Evolutionary conservation across 2,888 invertebrate genomes (phyloP).

Genomic region (Drosophila tripunctata): DNA sequence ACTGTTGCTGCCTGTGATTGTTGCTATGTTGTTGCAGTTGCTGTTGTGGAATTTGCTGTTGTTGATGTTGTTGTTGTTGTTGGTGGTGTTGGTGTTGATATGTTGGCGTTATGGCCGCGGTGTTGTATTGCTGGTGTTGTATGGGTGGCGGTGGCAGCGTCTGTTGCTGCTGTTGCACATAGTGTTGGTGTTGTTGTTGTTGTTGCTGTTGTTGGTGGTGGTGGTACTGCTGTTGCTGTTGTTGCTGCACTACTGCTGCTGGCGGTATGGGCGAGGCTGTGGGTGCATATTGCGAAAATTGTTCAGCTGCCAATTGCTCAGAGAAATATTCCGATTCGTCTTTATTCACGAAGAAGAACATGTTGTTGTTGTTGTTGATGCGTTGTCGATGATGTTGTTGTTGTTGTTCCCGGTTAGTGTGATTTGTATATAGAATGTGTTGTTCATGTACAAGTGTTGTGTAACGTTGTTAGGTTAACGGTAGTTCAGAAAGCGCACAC

Average conservation of each 20-base stretch:
- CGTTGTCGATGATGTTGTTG: conserved; percentile 25
- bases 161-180: conserved; percentile 73
- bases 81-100: conserved; percentile 79
- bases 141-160: conserved; percentile 83
- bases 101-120: conserved; percentile 82
- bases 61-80: conserved; percentile 67
- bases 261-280: conserved; percentile 68
- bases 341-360: conserved; percentile 30
- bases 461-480: conserved; percentile 66
- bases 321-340: conserved; percentile 85
- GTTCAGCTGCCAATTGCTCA: conserved; percentile 85
- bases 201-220: conserved; percentile 55
- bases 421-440: conserved; percentile 2
- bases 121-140: conserved; percentile 84
- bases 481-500: conserved; percentile 71
- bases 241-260: conserved; percentile 61
- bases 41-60: conserved; percentile 54
- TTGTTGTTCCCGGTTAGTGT: conserved; percentile 45
- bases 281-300: conserved; percentile 84
- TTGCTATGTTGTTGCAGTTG: conserved; percentile 49
- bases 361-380: conserved; percentile 20
- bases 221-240: conserved; percentile 53
- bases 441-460: conserved; percentile 34
- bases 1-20: conserved; percentile 50
- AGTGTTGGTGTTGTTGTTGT: conserved; percentile 73